Percentiles rank a stretch among this genome's conserved stretches.
Evolutionary conservation across 2,888 invertebrate species (phyloP).

Genomic region (Tolmerus cingulatus): DNA sequence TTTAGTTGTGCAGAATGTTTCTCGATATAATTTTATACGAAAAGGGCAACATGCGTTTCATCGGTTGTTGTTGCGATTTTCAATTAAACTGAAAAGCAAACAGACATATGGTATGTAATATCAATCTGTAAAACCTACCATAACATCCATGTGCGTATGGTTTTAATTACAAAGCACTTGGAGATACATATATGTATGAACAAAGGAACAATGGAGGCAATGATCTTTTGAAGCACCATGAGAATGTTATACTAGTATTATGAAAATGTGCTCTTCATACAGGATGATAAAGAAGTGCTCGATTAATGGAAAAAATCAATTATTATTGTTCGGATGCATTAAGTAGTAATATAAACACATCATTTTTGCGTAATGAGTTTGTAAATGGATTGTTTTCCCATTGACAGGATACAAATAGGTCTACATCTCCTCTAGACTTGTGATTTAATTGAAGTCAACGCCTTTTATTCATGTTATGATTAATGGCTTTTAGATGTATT

Average conservation of each 20-base stretch:
- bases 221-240: background rate
- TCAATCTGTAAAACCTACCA: background rate
- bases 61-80: background rate
- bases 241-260: background rate
- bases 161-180: background rate
- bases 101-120: background rate
- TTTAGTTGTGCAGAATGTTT: background rate
- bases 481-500: background rate
- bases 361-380: background rate
- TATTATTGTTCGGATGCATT: background rate
- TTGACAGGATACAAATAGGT: background rate
- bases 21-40: background rate
- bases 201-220: background rate
- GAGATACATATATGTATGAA: background rate
- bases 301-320: background rate
- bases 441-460: background rate
- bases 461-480: background rate
- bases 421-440: background rate
- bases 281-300: background rate
- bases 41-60: background rate
- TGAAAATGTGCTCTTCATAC: background rate
- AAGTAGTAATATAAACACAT: background rate
- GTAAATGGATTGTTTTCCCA: background rate
- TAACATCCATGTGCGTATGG: background rate
- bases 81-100: background rate